Evolutionary conservation across 2,797 vertebrate species (phyloP).

Genomic region (Anguilla pacifica): DNA sequence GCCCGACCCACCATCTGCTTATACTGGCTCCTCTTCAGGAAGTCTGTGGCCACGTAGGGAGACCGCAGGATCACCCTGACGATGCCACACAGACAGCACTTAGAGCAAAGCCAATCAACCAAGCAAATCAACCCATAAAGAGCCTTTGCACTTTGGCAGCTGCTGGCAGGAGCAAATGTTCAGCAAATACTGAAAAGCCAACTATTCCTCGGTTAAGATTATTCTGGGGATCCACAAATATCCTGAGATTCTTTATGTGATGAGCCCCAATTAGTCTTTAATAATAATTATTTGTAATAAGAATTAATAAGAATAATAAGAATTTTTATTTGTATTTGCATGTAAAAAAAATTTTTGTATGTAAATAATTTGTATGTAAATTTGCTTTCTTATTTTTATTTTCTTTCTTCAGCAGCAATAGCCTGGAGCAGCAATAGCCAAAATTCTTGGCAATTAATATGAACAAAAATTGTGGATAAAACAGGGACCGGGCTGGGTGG

Average conservation of each 20-base stretch:
- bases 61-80: constrained; percentile 91
- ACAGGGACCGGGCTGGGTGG: neutral
- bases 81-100: neutral
- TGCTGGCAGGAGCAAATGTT: neutral
- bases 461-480: neutral
- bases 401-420: no score
- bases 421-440: neutral
- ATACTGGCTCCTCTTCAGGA: constrained; percentile 91
- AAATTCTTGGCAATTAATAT: neutral
- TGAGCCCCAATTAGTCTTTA: no score
- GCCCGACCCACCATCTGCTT: constrained; percentile 96
- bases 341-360: no score
- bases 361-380: no score
- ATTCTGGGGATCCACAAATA: no score
- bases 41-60: constrained; percentile 86
- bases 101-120: neutral
- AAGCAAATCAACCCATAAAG: neutral
- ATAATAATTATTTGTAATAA: no score
- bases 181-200: no score
- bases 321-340: no score
- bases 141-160: neutral
- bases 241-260: no score
- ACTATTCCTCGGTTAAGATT: no score
- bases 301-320: no score
- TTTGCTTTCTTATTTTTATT: no score